Conservation (phyloP, 2,113 vertebrate genomes). For the Chrysochloris asiatica region DNA sequence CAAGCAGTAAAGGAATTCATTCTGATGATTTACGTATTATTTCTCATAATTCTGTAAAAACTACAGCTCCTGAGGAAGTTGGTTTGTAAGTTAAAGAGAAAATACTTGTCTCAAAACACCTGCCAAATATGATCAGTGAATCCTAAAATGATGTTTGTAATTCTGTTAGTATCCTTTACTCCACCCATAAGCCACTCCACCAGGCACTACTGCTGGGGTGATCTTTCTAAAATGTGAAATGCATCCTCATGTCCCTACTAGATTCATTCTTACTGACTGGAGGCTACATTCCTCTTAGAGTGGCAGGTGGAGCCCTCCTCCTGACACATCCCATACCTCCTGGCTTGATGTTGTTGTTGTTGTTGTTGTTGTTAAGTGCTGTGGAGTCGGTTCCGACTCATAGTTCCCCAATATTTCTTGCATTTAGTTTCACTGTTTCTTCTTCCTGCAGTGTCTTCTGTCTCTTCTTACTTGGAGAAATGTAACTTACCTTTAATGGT, state of each 20-base stretch:
- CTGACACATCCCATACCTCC: background rate
- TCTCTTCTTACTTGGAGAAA: slow-evolving; percentile 8
- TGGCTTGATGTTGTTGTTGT: background rate
- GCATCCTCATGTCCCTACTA: background rate
- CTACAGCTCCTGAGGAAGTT: background rate
- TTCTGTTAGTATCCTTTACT: background rate
- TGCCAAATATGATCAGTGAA: background rate
- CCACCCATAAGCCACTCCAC: background rate
- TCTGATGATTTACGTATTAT: slow-evolving; percentile 13
- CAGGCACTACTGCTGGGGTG: background rate
- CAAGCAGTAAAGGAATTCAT: background rate
- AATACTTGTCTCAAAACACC: slow-evolving; percentile 27
- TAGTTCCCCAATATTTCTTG: background rate
- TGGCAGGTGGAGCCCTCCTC: background rate
- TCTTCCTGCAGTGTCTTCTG: background rate
- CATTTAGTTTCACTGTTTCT: background rate
- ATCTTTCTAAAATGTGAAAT: background rate
- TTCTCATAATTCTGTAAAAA: background rate
- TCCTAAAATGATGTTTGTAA: background rate
- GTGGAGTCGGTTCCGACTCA: too few relatives aligned
- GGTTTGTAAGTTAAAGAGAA: slow-evolving; percentile 19
- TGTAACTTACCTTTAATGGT: background rate
- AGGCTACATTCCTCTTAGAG: background rate
- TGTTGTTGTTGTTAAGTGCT: too few relatives aligned
- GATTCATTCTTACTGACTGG: background rate